phyloP scores from a whole-genome alignment of 2,888 invertebrate genomes.

The Miltochrista miniata region DNA sequence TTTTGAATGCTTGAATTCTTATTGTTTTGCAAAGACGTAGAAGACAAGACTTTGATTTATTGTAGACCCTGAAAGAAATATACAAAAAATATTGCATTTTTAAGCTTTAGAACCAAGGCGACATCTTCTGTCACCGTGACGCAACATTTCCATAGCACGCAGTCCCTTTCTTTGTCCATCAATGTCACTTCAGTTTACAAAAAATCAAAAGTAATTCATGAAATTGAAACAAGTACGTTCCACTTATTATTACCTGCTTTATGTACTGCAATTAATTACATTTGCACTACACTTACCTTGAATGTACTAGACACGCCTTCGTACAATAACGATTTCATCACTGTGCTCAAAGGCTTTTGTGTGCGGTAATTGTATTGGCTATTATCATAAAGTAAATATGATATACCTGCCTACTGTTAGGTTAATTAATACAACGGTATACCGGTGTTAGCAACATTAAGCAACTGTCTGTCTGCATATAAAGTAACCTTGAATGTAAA shows the following conservation, averaged over 20 bases:
- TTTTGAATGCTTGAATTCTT: too few species aligned
- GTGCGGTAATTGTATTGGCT: conserved; percentile 38
- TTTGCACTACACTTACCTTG: conserved; percentile 18
- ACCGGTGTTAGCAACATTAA: conserved; percentile 20
- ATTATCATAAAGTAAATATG: conserved; percentile 41
- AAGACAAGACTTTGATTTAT: too few species aligned
- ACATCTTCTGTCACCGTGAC: too few species aligned
- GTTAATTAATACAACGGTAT: conserved; percentile 48
- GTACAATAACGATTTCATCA: conserved; percentile 37
- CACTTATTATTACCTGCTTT: not conserved
- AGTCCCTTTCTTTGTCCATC: not conserved
- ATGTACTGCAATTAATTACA: not conserved
- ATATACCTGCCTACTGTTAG: conserved; percentile 39
- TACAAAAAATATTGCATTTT: too few species aligned
- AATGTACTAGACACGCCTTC: conserved; percentile 45
- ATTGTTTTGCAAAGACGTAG: too few species aligned
- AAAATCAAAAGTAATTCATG: too few species aligned
- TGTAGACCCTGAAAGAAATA: too few species aligned
- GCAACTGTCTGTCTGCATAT: conserved; percentile 36
- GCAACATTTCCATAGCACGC: too few species aligned
- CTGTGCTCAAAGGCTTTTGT: conserved; percentile 28
- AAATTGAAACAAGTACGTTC: too few species aligned
- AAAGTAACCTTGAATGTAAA: conserved; percentile 19
- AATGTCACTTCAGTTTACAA: not conserved
- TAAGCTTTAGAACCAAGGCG: too few species aligned